A percentile compares a stretch with the other conserved stretches of the same genome.
Evolutionary conservation across 2,888 invertebrate genomes (phyloP).

Genomic region (Drosophila borborema): DNA sequence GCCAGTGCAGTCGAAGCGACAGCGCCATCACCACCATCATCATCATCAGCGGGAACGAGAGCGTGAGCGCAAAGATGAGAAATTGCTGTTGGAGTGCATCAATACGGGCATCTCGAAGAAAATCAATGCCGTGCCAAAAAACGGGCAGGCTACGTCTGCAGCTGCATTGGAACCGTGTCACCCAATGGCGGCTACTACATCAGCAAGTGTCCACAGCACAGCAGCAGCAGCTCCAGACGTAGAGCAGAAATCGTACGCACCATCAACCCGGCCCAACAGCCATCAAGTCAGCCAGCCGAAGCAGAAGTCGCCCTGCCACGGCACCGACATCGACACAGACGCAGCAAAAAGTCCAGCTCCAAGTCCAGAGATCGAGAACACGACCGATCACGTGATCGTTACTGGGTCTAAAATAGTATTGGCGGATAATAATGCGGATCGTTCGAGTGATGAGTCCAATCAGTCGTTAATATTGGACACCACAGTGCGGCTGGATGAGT

Average conservation of each 20-base stretch:
- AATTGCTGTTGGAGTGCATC: conserved; percentile 85
- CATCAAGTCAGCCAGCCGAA: conserved; percentile 77
- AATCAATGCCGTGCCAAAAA: conserved; percentile 87
- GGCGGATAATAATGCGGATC: conserved; percentile 46
- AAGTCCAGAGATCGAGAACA: conserved; percentile 76
- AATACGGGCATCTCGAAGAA: conserved; percentile 85
- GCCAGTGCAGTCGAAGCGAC: conserved; percentile 54
- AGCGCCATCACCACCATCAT: conserved; percentile 58
- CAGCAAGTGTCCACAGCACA: conserved; percentile 85
- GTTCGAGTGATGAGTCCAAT: conserved; percentile 81
- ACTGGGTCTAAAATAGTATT: conserved; percentile 73
- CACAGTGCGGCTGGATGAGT: conserved; percentile 63
- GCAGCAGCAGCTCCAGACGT: conserved; percentile 77
- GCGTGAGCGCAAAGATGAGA: conserved; percentile 84
- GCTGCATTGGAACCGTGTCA: conserved; percentile 86
- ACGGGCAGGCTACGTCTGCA: conserved; percentile 91
- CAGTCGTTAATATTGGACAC: conserved; percentile 82
- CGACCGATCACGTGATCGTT: conserved; percentile 77
- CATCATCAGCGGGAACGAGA: conserved; percentile 77
- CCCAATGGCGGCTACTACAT: conserved; percentile 84
- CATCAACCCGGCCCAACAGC: conserved; percentile 37
- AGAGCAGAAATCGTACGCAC: conserved; percentile 61
- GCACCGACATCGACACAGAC: conserved; percentile 80
- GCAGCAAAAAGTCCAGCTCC: conserved; percentile 76
- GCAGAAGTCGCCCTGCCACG: conserved; percentile 80